Conservation (phyloP, 2,797 vertebrate genomes). For the Sebastes paucispinis region DNA sequence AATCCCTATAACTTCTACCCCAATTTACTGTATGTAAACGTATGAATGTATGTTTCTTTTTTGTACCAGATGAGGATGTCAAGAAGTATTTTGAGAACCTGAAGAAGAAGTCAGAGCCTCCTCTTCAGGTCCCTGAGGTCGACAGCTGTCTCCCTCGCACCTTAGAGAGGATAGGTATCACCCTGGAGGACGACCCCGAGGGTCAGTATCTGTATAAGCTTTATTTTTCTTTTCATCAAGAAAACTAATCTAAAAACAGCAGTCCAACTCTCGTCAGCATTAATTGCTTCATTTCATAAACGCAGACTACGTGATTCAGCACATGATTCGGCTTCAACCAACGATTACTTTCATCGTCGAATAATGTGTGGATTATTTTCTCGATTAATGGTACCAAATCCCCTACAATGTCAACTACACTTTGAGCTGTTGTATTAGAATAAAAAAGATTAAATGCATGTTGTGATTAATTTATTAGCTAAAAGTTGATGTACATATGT, state of each 20-base stretch:
- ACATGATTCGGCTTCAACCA: too few relatives aligned
- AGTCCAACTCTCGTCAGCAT: too few relatives aligned
- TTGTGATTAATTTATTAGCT: not conserved
- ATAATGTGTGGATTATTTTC: too few relatives aligned
- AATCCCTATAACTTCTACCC: not conserved
- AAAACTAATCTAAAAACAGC: not conserved
- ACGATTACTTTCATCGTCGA: too few relatives aligned
- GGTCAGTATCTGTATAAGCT: conserved; percentile 71
- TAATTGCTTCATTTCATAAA: not conserved
- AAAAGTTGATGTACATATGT: not conserved
- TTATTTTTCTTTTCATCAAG: not conserved
- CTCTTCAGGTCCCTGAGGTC: conserved; percentile 89
- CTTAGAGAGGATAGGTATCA: conserved; percentile 80
- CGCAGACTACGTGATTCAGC: too few relatives aligned
- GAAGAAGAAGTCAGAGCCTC: conserved; percentile 80
- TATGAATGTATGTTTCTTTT: not conserved
- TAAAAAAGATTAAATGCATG: not conserved
- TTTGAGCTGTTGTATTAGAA: not conserved
- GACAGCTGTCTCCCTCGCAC: conserved; percentile 88
- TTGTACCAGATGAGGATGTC: conserved; percentile 86
- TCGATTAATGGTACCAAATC: too few relatives aligned
- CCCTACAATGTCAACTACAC: not conserved
- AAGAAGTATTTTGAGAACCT: conserved; percentile 78
- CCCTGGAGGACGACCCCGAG: conserved; percentile 84
- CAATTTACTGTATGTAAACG: accelerated